Conservation (phyloP, 2,797 vertebrate genomes). For the Brotula barbata region DNA sequence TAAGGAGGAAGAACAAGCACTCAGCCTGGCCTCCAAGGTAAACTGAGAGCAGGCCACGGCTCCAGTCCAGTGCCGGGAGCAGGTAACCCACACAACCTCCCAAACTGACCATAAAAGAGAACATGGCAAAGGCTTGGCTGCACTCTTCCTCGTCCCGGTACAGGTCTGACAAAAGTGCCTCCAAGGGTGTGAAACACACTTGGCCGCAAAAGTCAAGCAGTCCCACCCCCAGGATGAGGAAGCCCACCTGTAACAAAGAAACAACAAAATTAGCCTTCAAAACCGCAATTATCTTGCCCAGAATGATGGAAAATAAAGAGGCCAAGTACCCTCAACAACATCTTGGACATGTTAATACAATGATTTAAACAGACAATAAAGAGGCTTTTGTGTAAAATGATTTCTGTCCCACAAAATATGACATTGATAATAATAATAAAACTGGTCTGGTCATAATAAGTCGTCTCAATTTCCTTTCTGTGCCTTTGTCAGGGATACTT, state of each 20-base stretch:
- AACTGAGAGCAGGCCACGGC: conserved; percentile 68
- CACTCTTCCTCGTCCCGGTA: conserved; percentile 79
- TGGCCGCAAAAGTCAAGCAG: conserved; percentile 84
- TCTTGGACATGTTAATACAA: too few relatives aligned
- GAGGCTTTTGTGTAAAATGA: too few relatives aligned
- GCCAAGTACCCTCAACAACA: too few relatives aligned
- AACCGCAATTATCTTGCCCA: neutral
- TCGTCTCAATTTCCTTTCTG: too few relatives aligned
- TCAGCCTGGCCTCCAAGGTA: conserved; percentile 77
- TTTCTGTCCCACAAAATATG: too few relatives aligned
- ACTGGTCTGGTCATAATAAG: too few relatives aligned
- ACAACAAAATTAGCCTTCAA: neutral
- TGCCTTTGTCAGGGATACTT: too few relatives aligned
- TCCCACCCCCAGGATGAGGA: conserved; percentile 82
- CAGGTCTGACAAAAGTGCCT: conserved; percentile 82
- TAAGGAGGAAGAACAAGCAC: conserved; percentile 81
- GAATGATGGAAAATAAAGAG: neutral
- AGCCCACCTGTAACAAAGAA: conserved; percentile 68
- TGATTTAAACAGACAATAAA: too few relatives aligned
- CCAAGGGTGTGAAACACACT: conserved; percentile 82
- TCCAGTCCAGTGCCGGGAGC: conserved; percentile 82
- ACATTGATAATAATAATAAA: too few relatives aligned
- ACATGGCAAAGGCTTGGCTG: conserved; percentile 81
- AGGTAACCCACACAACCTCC: conserved; percentile 83
- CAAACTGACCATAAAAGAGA: conserved; percentile 84